A percentile compares a stretch with the other conserved stretches of the same genome.
phyloP scores from a whole-genome alignment of 2,888 invertebrate genomes.

The Anodontia alba region DNA sequence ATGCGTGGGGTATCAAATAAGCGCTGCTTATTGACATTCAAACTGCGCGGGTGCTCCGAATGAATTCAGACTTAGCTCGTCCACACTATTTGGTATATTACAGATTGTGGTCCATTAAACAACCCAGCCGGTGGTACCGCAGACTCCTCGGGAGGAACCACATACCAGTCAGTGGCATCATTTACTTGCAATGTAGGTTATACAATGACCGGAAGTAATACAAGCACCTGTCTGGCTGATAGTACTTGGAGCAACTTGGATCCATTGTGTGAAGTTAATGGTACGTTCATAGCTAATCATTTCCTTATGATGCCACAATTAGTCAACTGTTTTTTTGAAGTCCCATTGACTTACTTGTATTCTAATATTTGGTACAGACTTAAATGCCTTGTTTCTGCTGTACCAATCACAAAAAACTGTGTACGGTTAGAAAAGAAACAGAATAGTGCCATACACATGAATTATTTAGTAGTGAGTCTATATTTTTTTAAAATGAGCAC shows the following conservation, averaged over 20 bases:
- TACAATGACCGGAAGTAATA: conserved; percentile 18
- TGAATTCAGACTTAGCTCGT: not conserved
- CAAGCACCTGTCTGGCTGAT: conserved; percentile 33
- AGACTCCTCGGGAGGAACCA: conserved; percentile 23
- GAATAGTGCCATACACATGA: too few species aligned
- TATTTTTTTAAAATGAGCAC: too few species aligned
- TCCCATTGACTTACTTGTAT: too few species aligned
- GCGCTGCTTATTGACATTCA: too few species aligned
- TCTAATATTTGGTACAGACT: too few species aligned
- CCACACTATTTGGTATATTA: not conserved
- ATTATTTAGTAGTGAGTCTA: too few species aligned
- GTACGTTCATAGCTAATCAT: conserved; percentile 20
- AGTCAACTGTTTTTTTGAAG: too few species aligned
- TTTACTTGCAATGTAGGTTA: conserved; percentile 9
- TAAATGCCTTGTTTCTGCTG: too few species aligned
- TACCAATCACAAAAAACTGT: too few species aligned
- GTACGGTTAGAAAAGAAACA: too few species aligned
- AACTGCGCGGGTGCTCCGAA: not conserved
- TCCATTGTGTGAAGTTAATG: conserved; percentile 48
- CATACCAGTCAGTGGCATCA: conserved; percentile 8
- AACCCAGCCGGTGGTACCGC: conserved; percentile 41
- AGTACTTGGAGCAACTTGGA: conserved; percentile 31
- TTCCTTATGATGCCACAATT: too few species aligned
- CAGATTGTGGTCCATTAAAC: conserved; percentile 50
- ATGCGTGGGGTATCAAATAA: too few species aligned